Conservation (phyloP, 1,140 invertebrate species). For the Chrysopa pallens region DNA sequence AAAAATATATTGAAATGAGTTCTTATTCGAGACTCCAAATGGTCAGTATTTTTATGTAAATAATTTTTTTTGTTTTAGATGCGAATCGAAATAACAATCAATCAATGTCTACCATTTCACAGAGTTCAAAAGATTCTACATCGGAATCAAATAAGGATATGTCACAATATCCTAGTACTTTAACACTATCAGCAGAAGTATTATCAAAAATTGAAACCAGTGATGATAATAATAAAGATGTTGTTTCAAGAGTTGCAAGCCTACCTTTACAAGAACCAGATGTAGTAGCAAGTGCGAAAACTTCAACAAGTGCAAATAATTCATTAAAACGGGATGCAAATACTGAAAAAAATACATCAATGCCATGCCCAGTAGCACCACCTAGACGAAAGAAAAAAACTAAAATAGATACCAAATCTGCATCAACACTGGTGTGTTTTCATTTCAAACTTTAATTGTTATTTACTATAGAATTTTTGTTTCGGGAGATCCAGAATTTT, state of each 20-base stretch:
- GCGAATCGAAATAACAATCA: not conserved
- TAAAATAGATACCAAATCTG: slow-evolving; percentile 29
- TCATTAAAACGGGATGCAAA: not conserved
- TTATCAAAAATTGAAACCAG: not conserved
- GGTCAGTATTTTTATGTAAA: too few species aligned
- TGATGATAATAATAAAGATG: not conserved
- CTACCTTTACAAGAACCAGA: slow-evolving; percentile 60
- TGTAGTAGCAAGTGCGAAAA: slow-evolving; percentile 85
- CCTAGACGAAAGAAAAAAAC: slow-evolving; percentile 63
- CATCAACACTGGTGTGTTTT: slow-evolving; percentile 6
- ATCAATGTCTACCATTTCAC: slow-evolving; percentile 17
- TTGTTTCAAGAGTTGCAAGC: not conserved
- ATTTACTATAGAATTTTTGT: too few species aligned
- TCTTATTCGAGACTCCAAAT: too few species aligned
- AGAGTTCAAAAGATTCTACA: slow-evolving; percentile 19
- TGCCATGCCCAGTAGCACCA: slow-evolving; percentile 50
- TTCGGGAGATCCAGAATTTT: too few species aligned
- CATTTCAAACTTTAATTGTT: not conserved
- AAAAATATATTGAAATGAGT: too few species aligned
- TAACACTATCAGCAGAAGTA: slow-evolving; percentile 10
- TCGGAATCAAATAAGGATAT: slow-evolving; percentile 18
- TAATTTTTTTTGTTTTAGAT: too few species aligned
- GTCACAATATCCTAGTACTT: slow-evolving; percentile 18
- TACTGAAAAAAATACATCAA: slow-evolving; percentile 8
- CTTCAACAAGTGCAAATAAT: slow-evolving; percentile 12